These are phyloP conservation scores for Cromileptes altivelis DNA, from an alignment of 2,113 vertebrate species.

Conservation along the genomic window DNA sequence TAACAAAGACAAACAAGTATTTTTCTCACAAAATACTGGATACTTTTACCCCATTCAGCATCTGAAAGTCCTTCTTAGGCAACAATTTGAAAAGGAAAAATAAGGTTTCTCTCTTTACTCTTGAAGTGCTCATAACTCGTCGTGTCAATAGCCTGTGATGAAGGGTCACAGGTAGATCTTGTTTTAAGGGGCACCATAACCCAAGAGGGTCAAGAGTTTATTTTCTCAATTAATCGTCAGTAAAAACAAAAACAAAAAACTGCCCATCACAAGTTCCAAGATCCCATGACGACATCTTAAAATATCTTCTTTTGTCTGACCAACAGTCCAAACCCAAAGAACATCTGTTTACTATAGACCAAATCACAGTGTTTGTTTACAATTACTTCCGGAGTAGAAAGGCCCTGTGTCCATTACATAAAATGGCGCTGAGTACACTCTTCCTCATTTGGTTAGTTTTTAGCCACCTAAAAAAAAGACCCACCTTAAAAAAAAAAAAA, in stretches of 20 bases:
- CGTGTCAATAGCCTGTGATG: neutral
- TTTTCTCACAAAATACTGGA: neutral
- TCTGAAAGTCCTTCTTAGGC: neutral
- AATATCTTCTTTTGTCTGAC: neutral
- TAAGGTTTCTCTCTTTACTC: neutral
- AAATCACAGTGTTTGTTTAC: neutral
- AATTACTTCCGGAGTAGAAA: too few relatives aligned
- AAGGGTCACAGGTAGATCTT: neutral
- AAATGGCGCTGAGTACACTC: too few relatives aligned
- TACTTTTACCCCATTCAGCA: too few relatives aligned
- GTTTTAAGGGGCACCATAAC: neutral
- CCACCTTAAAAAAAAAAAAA: too few relatives aligned
- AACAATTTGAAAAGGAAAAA: neutral
- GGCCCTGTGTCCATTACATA: too few relatives aligned
- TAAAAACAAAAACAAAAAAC: neutral
- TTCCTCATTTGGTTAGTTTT: too few relatives aligned
- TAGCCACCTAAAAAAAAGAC: neutral
- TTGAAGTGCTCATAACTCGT: neutral
- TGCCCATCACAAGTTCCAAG: neutral
- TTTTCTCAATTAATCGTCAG: neutral
- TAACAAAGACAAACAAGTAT: neutral
- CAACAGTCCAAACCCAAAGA: neutral
- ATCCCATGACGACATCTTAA: neutral
- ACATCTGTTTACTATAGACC: neutral
- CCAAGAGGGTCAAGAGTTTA: neutral